A percentile compares a stretch with the other conserved stretches of the same genome.
phyloP scores from a whole-genome alignment of 2,888 invertebrate species.

The Argyra leucocephala region DNA sequence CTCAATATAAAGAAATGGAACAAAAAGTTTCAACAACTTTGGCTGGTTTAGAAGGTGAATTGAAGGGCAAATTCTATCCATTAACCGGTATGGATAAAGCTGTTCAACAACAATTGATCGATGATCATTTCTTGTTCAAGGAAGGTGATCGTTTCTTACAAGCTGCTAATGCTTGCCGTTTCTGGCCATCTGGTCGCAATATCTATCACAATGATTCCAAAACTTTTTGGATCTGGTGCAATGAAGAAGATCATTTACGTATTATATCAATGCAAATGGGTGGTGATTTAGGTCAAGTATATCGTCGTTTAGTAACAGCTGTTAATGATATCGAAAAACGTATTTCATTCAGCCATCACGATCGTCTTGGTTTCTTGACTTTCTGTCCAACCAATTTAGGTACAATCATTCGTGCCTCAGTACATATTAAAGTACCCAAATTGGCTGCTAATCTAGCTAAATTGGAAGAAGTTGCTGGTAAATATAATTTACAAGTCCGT shows the following conservation, averaged over 20 bases:
- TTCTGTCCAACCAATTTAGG: constrained; percentile 99
- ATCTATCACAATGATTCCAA: constrained; percentile 96
- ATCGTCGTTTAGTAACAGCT: constrained; percentile 76
- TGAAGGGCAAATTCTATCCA: constrained; percentile 91
- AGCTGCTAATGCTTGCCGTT: constrained; percentile 90
- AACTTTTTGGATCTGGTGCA: constrained; percentile 96
- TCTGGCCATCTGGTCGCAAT: constrained; percentile 94
- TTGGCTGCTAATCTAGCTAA: constrained; percentile 81
- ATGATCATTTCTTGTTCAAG: constrained; percentile 97
- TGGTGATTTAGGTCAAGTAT: constrained; percentile 84
- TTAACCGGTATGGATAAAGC: constrained; percentile 94
- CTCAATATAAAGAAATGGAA: constrained; percentile 97
- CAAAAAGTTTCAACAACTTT: constrained; percentile 74
- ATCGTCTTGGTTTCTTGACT: constrained; percentile 91
- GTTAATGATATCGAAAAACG: constrained; percentile 92
- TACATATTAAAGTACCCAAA: constrained; percentile 96
- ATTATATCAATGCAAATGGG: constrained; percentile 98
- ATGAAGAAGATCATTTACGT: constrained; percentile 96
- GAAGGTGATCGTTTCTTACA: constrained; percentile 74
- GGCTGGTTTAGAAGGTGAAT: constrained; percentile 74
- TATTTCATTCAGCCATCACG: constrained; percentile 89
- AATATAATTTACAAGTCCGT: constrained; percentile 84
- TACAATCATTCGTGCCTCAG: constrained; percentile 93
- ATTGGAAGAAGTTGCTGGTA: constrained; percentile 80
- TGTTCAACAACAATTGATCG: constrained; percentile 90